Evolutionary conservation across 2,797 vertebrate genomes (phyloP).

Genomic region (Ctenosaura bakeri): DNA sequence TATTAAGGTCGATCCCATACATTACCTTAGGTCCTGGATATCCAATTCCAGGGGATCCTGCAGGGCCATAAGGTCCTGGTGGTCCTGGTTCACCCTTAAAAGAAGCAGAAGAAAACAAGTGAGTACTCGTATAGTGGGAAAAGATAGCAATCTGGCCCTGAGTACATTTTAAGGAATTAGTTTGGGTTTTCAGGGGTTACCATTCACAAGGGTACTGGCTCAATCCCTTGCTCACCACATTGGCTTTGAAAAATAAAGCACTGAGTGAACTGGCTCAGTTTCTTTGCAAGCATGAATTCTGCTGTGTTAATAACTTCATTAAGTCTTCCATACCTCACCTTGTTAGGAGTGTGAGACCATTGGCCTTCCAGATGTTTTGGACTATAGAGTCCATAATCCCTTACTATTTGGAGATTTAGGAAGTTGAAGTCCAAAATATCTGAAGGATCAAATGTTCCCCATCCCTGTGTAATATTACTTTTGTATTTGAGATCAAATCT

Average conservation of each 20-base stretch:
- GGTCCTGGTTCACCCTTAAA: constrained; percentile 77
- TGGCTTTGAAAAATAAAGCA: neutral
- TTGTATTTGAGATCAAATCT: neutral
- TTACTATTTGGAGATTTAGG: neutral
- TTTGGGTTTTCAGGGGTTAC: neutral
- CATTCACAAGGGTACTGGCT: neutral
- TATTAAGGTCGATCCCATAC: neutral
- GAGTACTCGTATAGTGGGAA: neutral
- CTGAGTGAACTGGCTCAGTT: neutral
- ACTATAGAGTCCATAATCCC: neutral
- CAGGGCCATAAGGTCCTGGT: constrained; percentile 76
- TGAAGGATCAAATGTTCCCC: neutral
- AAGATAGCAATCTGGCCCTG: neutral
- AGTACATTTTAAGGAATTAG: neutral
- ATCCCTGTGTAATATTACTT: neutral
- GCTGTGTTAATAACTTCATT: neutral
- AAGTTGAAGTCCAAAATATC: neutral
- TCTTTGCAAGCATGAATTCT: neutral
- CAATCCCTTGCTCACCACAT: neutral
- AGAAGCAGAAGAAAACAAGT: constrained; percentile 26
- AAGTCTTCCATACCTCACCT: neutral
- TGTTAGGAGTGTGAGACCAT: neutral
- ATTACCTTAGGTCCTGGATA: constrained; percentile 81
- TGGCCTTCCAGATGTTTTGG: neutral
- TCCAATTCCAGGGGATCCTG: constrained; percentile 74